Percentiles rank a stretch among this genome's conserved stretches.
These are phyloP conservation scores for Alectura lathami DNA, from an alignment of 2,113 vertebrate species.

Conservation along the genomic window DNA sequence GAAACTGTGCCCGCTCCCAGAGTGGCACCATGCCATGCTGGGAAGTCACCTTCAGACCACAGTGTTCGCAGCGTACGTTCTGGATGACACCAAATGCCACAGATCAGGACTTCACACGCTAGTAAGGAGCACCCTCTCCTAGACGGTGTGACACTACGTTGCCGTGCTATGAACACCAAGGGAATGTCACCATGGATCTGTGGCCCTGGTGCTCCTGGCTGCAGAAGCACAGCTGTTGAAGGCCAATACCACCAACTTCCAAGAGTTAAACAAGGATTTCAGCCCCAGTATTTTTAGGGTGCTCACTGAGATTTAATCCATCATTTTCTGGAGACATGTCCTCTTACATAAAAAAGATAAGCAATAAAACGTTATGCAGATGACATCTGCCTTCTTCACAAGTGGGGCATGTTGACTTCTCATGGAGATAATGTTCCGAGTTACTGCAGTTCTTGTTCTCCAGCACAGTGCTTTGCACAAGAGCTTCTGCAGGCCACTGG, in stretches of 20 bases:
- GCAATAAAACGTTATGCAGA: too few relatives aligned
- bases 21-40: not conserved
- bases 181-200: not conserved
- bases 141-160: not conserved
- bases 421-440: not conserved
- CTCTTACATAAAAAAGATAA: not conserved
- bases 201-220: not conserved
- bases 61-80: not conserved
- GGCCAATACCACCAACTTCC: not conserved
- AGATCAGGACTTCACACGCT: not conserved
- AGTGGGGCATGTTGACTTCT: not conserved
- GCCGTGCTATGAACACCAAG: not conserved
- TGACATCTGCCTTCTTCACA: not conserved
- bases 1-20: conserved; percentile 2
- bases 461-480: not conserved
- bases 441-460: not conserved
- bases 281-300: not conserved
- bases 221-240: not conserved
- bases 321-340: not conserved
- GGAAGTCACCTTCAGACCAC: conserved; percentile 4
- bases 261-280: not conserved
- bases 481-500: not conserved
- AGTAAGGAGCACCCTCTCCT: not conserved
- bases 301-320: not conserved
- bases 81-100: not conserved